Percentiles rank a stretch among this genome's conserved stretches.
Evolutionary conservation across 2,113 vertebrate genomes (phyloP).

Genomic region (Brachionichthys hirsutus): DNA sequence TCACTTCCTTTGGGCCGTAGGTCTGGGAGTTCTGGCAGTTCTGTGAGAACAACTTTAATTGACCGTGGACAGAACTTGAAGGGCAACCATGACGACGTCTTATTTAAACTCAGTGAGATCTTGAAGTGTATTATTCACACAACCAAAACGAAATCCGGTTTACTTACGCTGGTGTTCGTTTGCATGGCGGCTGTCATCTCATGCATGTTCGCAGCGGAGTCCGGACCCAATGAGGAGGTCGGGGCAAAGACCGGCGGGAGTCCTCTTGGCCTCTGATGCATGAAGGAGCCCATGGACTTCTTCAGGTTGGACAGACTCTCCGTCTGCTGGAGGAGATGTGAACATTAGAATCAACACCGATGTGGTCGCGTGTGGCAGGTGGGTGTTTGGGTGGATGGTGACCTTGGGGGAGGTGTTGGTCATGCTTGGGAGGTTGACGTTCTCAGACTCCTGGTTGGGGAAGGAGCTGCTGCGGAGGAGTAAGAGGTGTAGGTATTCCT

Average conservation of each 20-base stretch:
- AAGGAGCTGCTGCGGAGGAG: slow-evolving; percentile 73
- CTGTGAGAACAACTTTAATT: too few relatives aligned
- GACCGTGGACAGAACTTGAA: too few relatives aligned
- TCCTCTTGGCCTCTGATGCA: neutral
- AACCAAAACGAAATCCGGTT: too few relatives aligned
- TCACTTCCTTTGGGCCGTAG: too few relatives aligned
- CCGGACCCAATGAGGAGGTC: neutral
- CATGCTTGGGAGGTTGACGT: neutral
- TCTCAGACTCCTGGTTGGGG: slow-evolving; percentile 23
- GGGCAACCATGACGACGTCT: too few relatives aligned
- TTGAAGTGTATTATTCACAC: too few relatives aligned
- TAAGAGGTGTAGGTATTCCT: slow-evolving; percentile 83
- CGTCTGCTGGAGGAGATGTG: neutral
- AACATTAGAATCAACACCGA: neutral
- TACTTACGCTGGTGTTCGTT: neutral
- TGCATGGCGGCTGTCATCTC: neutral
- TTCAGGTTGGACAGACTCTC: slow-evolving; percentile 18
- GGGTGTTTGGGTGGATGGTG: neutral
- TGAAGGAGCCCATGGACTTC: neutral
- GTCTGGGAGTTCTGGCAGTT: too few relatives aligned
- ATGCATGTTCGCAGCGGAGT: slow-evolving; percentile 25
- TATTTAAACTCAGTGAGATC: too few relatives aligned
- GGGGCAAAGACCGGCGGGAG: slow-evolving; percentile 1
- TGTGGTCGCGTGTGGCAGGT: neutral
- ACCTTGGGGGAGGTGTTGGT: slow-evolving; percentile 26